phyloP scores from a whole-genome alignment of 2,797 vertebrate genomes.

The Lepus townsendii region DNA sequence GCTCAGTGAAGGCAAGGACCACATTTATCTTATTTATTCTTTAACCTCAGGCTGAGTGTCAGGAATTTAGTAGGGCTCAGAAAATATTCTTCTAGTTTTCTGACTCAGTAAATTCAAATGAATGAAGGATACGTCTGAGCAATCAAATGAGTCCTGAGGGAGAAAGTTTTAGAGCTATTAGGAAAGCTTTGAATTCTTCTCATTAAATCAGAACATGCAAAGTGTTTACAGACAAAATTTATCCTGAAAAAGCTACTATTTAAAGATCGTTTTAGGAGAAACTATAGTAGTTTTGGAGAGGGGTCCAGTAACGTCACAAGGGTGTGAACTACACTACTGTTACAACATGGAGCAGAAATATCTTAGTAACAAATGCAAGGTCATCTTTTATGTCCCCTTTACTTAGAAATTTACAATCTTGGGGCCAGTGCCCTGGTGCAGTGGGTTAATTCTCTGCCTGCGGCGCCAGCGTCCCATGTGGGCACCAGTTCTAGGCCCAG shows the following conservation, averaged over 20 bases:
- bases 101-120: slow-evolving; percentile 73
- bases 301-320: not conserved
- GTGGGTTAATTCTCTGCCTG: too few relatives aligned
- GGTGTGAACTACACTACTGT: fast-evolving
- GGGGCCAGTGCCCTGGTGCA: too few relatives aligned
- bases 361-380: not conserved
- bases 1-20: slow-evolving; percentile 54
- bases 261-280: slow-evolving; percentile 50
- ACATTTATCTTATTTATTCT: slow-evolving; percentile 75
- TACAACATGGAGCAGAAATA: not conserved
- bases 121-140: slow-evolving; percentile 73
- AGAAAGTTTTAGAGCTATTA: slow-evolving; percentile 63
- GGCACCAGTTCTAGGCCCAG: too few relatives aligned
- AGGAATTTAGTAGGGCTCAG: slow-evolving; percentile 56
- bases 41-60: not conserved
- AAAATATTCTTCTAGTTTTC: slow-evolving; percentile 55
- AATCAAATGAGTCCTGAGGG: slow-evolving; percentile 69
- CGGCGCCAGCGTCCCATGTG: too few relatives aligned
- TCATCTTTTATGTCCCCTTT: not conserved
- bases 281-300: not conserved
- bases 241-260: slow-evolving; percentile 68
- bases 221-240: slow-evolving; percentile 76
- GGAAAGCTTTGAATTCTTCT: slow-evolving; percentile 69
- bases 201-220: slow-evolving; percentile 70
- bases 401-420: not conserved